phyloP scores from a whole-genome alignment of 2,888 invertebrate genomes.

The Agrenia bidenticulata region DNA sequence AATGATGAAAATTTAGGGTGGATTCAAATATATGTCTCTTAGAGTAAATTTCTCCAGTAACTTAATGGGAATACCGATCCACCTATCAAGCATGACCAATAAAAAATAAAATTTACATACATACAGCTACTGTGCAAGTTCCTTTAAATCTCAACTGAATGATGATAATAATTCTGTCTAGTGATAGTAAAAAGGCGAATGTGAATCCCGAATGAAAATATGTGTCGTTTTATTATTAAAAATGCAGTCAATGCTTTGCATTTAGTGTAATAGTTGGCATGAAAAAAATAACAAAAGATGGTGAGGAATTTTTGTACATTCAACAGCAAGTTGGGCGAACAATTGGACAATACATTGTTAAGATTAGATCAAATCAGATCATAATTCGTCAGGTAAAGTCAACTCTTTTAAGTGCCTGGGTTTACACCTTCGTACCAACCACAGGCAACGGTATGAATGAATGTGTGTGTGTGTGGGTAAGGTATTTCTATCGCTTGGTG shows the following conservation, averaged over 20 bases:
- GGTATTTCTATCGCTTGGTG: slow-evolving; percentile 1
- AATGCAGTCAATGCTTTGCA: neutral
- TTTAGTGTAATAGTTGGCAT: neutral
- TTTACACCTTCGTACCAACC: slow-evolving; percentile 18
- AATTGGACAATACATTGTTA: slow-evolving; percentile 16
- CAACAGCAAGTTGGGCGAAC: neutral
- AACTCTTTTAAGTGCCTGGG: slow-evolving; percentile 20
- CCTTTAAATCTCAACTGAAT: no score
- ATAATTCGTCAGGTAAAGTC: slow-evolving; percentile 25
- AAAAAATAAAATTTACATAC: no score
- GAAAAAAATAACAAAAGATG: slow-evolving; percentile 8
- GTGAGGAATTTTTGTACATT: slow-evolving; percentile 13
- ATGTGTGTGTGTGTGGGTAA: slow-evolving; percentile 1
- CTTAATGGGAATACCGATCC: no score
- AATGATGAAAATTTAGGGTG: no score
- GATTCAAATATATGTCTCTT: no score
- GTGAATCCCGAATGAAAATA: no score
- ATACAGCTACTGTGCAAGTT: no score
- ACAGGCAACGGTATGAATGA: slow-evolving; percentile 1
- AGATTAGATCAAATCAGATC: slow-evolving; percentile 21
- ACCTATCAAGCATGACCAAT: no score
- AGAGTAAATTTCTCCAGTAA: no score
- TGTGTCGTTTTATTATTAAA: no score
- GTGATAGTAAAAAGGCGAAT: no score
- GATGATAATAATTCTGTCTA: no score